A percentile compares a stretch with the other conserved stretches of the same genome.
phyloP scores from a whole-genome alignment of 1,140 invertebrate genomes.

The Dermatophagoides farinae region DNA sequence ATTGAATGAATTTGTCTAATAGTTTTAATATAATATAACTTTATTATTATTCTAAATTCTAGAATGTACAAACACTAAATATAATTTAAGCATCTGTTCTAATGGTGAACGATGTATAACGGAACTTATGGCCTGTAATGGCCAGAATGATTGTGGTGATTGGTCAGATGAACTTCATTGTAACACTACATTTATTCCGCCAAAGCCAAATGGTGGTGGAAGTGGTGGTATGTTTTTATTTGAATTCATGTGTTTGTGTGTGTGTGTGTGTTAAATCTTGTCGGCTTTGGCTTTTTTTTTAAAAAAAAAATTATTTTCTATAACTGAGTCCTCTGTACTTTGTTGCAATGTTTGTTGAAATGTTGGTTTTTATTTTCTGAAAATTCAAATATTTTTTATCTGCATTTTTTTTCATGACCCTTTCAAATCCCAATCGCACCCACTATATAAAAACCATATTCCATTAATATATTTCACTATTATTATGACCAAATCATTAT shows the following conservation, averaged over 20 bases:
- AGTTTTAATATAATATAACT: not conserved
- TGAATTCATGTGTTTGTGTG: not conserved
- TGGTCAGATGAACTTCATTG: not conserved
- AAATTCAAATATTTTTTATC: no score
- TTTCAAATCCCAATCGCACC: no score
- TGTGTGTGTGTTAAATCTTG: not conserved
- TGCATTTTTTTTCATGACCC: no score
- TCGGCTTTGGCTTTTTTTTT: no score
- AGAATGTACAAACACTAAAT: not conserved
- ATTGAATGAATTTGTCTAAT: not conserved
- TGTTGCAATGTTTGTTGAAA: no score
- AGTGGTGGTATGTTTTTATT: not conserved
- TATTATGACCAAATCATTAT: no score
- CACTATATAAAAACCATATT: no score
- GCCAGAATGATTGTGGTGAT: conserved; percentile 1
- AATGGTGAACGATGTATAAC: not conserved
- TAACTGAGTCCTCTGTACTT: no score
- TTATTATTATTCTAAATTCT: not conserved
- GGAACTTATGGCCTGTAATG: not conserved
- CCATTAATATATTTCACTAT: no score
- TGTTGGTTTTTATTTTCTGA: no score
- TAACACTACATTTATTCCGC: not conserved
- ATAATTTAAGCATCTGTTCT: not conserved
- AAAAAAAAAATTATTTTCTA: no score
- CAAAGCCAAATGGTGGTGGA: not conserved